Evolutionary conservation across 92 coral and sea anemone species (phyloP).

Genomic region (Palythoa caribaeorum): DNA sequence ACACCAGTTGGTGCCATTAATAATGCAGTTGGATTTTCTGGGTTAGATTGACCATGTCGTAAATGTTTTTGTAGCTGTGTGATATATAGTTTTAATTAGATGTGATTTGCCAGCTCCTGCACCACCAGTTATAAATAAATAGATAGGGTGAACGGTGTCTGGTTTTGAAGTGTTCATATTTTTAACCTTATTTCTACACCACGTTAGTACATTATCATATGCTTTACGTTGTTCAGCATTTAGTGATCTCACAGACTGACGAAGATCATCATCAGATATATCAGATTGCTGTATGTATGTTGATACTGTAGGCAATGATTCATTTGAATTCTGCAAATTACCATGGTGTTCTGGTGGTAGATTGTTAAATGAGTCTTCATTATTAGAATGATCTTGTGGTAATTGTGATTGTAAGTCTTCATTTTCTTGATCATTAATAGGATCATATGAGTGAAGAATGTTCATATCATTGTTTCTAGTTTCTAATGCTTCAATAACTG

Average conservation of each 20-base stretch:
- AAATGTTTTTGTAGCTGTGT: slow-evolving; percentile 66
- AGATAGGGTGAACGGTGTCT: slow-evolving; percentile 58
- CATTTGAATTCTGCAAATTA: neutral
- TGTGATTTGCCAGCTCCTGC: slow-evolving; percentile 81
- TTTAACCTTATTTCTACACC: slow-evolving; percentile 68
- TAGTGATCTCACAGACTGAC: slow-evolving; percentile 57
- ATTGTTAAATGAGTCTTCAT: slow-evolving; percentile 59
- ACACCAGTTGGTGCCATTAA: slow-evolving; percentile 77
- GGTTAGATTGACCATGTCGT: slow-evolving; percentile 66
- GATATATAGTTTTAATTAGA: slow-evolving; percentile 71
- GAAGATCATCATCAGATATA: slow-evolving; percentile 63
- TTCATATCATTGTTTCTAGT: slow-evolving; percentile 41
- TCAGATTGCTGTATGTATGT: slow-evolving; percentile 58
- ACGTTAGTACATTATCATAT: slow-evolving; percentile 58
- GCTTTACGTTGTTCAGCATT: slow-evolving; percentile 57
- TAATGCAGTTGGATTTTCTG: slow-evolving; percentile 68
- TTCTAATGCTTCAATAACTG: slow-evolving; percentile 59
- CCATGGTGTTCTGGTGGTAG: slow-evolving; percentile 55
- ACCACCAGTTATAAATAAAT: slow-evolving; percentile 74
- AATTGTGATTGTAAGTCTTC: slow-evolving; percentile 46
- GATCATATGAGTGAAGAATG: slow-evolving; percentile 61
- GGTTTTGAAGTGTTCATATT: slow-evolving; percentile 64
- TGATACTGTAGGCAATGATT: slow-evolving; percentile 31
- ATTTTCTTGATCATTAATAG: slow-evolving; percentile 65
- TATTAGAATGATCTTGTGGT: slow-evolving; percentile 12